Evolutionary conservation across 2,113 vertebrate genomes (phyloP).

Genomic region (Boleophthalmus pectinirostris): DNA sequence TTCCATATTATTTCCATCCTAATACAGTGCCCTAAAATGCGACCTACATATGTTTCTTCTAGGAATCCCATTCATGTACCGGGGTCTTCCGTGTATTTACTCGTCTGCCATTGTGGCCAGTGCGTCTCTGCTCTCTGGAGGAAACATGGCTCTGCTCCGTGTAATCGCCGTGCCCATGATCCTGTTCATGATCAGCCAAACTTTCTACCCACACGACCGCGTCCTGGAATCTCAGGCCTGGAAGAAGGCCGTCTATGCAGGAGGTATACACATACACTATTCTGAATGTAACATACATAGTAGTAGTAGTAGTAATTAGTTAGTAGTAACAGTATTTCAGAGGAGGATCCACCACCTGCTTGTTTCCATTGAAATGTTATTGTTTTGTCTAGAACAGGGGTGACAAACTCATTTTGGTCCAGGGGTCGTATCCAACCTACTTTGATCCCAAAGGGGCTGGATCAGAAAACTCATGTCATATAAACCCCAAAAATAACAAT

Average conservation of each 20-base stretch:
- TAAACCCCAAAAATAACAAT: too few species aligned
- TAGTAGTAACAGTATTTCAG: too few species aligned
- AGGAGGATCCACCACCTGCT: too few species aligned
- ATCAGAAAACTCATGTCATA: too few species aligned
- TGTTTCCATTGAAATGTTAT: too few species aligned
- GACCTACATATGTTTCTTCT: neutral
- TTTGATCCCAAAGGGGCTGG: too few species aligned
- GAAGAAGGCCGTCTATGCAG: conserved; percentile 89
- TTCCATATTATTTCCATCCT: too few species aligned
- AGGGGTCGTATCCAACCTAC: too few species aligned
- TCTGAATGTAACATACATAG: neutral
- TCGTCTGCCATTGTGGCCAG: conserved; percentile 85
- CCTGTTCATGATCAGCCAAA: conserved; percentile 88
- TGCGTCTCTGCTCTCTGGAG: conserved; percentile 81
- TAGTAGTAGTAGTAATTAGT: too few species aligned
- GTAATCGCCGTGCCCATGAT: conserved; percentile 81
- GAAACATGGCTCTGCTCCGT: conserved; percentile 75
- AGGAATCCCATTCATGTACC: conserved; percentile 87
- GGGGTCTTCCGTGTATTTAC: conserved; percentile 89
- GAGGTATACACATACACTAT: conserved; percentile 74
- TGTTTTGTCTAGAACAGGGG: too few species aligned
- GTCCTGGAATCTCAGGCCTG: conserved; percentile 91
- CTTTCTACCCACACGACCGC: conserved; percentile 88
- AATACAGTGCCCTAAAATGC: neutral
- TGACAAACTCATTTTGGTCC: too few species aligned